Conservation (phyloP, 2,113 vertebrate species). For the Myodes glareolus region DNA sequence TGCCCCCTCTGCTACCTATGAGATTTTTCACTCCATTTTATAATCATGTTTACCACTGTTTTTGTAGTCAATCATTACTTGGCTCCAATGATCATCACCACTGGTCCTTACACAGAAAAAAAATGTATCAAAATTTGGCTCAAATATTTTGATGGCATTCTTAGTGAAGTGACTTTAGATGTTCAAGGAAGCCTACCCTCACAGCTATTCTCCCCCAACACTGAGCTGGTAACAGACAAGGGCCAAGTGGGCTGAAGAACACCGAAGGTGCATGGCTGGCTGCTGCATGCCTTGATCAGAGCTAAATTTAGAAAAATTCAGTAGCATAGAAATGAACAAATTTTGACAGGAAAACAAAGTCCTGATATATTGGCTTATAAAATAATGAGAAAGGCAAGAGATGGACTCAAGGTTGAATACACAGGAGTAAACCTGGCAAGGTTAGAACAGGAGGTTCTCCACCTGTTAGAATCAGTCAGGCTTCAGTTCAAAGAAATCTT, state of each 20-base stretch:
- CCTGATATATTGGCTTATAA: background rate
- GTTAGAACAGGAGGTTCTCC: background rate
- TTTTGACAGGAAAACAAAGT: background rate
- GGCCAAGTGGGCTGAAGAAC: background rate
- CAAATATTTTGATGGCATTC: background rate
- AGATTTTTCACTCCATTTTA: background rate
- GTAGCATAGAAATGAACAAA: background rate
- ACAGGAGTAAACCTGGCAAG: background rate
- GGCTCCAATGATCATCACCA: background rate
- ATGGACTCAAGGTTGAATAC: background rate
- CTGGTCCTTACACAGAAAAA: background rate
- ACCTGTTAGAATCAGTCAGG: background rate
- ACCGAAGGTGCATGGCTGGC: no score
- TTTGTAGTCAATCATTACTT: background rate
- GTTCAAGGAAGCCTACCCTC: background rate
- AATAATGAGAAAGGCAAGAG: slow-evolving; percentile 2
- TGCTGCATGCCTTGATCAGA: background rate
- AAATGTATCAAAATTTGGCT: background rate
- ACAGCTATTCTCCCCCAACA: background rate
- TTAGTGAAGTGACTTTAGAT: background rate
- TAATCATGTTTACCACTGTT: background rate
- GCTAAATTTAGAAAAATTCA: background rate
- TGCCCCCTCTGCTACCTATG: background rate
- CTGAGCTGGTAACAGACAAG: background rate
- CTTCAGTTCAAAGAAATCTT: background rate